Conservation (phyloP, 2,113 vertebrate species). For the Hippocampus zosterae region DNA sequence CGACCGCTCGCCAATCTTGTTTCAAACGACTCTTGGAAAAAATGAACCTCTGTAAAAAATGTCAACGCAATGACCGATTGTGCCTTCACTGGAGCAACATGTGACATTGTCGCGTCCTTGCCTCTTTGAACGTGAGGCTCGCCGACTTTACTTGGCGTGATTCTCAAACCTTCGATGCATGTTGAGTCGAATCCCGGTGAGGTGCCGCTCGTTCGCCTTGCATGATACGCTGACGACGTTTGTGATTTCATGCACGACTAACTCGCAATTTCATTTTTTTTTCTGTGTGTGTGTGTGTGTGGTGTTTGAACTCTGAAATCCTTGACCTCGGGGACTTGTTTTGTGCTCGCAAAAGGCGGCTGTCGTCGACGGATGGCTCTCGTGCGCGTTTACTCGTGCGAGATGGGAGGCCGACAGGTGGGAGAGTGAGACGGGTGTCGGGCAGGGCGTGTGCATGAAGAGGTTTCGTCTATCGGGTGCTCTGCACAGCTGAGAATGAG, state of each 20-base stretch:
- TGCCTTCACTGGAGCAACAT: neutral
- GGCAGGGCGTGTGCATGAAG: slow-evolving; percentile 7
- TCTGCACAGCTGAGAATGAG: slow-evolving; percentile 58
- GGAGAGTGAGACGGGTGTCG: slow-evolving; percentile 38
- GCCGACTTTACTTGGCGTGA: too few species aligned
- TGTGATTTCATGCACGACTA: too few species aligned
- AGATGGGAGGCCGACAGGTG: slow-evolving; percentile 32
- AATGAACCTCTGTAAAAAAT: neutral
- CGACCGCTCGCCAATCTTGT: too few species aligned
- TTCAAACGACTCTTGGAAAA: neutral
- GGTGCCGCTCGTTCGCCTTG: too few species aligned
- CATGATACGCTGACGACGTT: too few species aligned
- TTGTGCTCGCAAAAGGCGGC: too few species aligned
- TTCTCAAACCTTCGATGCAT: neutral
- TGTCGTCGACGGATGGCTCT: neutral
- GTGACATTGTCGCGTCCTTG: neutral
- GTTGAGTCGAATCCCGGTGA: neutral
- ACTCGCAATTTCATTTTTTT: too few species aligned
- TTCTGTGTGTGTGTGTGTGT: too few species aligned
- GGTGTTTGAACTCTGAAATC: too few species aligned
- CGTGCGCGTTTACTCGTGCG: neutral
- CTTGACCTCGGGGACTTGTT: too few species aligned
- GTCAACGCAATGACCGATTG: neutral
- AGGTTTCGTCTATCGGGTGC: slow-evolving; percentile 29
- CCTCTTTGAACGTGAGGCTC: neutral